Conservation (phyloP, 2,888 invertebrate genomes). For the Eubasilissa splendida region DNA sequence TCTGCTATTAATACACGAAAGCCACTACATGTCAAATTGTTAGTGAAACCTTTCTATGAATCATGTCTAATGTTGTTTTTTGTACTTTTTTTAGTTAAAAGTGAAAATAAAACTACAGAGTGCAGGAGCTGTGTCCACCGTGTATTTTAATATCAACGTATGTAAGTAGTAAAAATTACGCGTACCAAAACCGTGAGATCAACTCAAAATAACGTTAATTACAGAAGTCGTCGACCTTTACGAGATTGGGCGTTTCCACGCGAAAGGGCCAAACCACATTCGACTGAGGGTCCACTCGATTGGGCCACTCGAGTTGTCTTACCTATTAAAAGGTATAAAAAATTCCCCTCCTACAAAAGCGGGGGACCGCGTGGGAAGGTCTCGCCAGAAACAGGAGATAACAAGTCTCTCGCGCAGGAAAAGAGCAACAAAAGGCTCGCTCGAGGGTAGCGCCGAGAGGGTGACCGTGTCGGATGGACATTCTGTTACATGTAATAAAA, state of each 20-base stretch:
- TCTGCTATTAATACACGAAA: too few species aligned
- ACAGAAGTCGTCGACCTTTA: slow-evolving; percentile 37
- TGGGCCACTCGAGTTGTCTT: slow-evolving; percentile 49
- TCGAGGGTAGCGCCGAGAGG: slow-evolving; percentile 39
- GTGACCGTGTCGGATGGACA: slow-evolving; percentile 49
- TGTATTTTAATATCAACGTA: neutral
- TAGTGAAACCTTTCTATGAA: too few species aligned
- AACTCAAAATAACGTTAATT: slow-evolving; percentile 12
- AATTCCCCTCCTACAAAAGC: slow-evolving; percentile 30
- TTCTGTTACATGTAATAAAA: slow-evolving; percentile 37
- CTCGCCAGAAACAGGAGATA: slow-evolving; percentile 33
- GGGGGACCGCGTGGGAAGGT: slow-evolving; percentile 34
- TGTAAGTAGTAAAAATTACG: neutral
- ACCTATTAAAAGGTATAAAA: slow-evolving; percentile 50
- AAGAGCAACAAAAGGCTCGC: slow-evolving; percentile 42
- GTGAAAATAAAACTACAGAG: too few species aligned
- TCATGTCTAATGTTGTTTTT: too few species aligned
- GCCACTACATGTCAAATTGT: too few species aligned
- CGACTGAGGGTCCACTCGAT: slow-evolving; percentile 39
- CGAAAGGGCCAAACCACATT: slow-evolving; percentile 7
- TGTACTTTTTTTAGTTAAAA: too few species aligned
- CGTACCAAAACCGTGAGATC: slow-evolving; percentile 1
- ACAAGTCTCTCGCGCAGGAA: slow-evolving; percentile 35
- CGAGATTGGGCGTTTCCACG: slow-evolving; percentile 12
- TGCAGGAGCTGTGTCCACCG: too few species aligned